phyloP scores from a whole-genome alignment of 2,888 invertebrate species.

The Baccha elongata region DNA sequence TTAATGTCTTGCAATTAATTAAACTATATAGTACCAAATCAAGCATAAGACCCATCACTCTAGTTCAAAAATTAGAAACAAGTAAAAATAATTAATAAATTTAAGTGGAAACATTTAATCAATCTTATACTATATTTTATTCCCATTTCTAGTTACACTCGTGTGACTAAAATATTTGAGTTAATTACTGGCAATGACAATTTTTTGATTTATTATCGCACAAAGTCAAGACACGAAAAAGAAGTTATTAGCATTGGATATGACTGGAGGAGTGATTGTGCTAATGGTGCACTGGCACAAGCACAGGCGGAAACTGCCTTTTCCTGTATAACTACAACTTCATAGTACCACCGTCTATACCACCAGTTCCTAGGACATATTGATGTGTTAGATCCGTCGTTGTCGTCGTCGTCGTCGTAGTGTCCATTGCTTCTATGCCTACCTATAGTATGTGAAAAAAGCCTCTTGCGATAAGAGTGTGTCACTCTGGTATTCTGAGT shows the following conservation, averaged over 20 bases:
- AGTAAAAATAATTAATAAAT: too few relatives aligned
- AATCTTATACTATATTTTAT: too few relatives aligned
- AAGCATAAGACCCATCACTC: too few relatives aligned
- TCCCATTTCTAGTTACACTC: too few relatives aligned
- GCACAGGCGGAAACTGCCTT: constrained; percentile 55
- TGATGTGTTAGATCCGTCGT: neutral
- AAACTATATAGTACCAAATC: too few relatives aligned
- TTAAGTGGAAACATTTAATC: too few relatives aligned
- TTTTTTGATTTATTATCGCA: constrained; percentile 71
- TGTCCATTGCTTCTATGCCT: neutral
- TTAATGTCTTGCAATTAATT: too few relatives aligned
- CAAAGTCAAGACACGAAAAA: constrained; percentile 62
- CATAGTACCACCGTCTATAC: neutral
- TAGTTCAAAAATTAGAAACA: too few relatives aligned
- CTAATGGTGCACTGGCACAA: too few relatives aligned
- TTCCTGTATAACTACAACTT: too few relatives aligned
- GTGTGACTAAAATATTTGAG: constrained; percentile 69
- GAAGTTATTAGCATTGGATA: constrained; percentile 71
- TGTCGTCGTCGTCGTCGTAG: neutral
- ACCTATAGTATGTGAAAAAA: constrained; percentile 17
- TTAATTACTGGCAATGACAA: constrained; percentile 71
- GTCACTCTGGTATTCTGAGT: constrained; percentile 60
- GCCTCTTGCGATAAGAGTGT: constrained; percentile 57
- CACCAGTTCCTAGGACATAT: neutral
- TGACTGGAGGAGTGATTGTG: constrained; percentile 63